Evolutionary conservation across 2,888 invertebrate genomes (phyloP).

Genomic region (Megastigmus dorsalis): DNA sequence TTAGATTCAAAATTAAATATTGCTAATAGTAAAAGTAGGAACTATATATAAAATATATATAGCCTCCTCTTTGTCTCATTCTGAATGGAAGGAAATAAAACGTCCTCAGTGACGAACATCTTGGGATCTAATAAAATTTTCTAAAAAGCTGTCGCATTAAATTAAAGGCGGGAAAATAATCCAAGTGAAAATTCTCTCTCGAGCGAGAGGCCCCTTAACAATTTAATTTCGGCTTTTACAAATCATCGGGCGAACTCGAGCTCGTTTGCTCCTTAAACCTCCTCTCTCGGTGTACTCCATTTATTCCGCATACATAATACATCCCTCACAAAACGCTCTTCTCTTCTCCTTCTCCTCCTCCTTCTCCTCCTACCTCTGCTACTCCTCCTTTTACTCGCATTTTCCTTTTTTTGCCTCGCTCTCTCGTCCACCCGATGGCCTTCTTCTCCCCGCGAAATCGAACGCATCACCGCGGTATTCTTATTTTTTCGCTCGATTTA

Average conservation of each 20-base stretch:
- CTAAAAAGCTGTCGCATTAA: too few relatives aligned
- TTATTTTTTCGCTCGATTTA: constrained; percentile 70
- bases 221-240: constrained; percentile 22
- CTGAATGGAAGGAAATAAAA: too few relatives aligned
- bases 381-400: too few relatives aligned
- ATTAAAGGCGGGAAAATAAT: too few relatives aligned
- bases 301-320: constrained; percentile 71
- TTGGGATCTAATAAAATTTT: too few relatives aligned
- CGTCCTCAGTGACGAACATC: too few relatives aligned
- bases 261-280: neutral
- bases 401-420: constrained; percentile 59
- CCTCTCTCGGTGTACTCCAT: constrained; percentile 57
- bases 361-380: too few relatives aligned
- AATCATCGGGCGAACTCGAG: neutral
- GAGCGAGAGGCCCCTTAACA: neutral
- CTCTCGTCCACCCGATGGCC: constrained; percentile 37
- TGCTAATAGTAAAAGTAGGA: too few relatives aligned
- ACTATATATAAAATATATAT: too few relatives aligned
- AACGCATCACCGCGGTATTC: constrained; percentile 62
- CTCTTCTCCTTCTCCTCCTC: constrained; percentile 48
- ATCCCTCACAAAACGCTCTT: constrained; percentile 57
- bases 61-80: too few relatives aligned
- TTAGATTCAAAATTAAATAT: too few relatives aligned
- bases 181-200: too few relatives aligned
- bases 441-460: constrained; percentile 34